These are phyloP conservation scores for Caenorhabditis drosophilae DNA, from an alignment of 2,888 invertebrate species.

Conservation along the genomic window DNA sequence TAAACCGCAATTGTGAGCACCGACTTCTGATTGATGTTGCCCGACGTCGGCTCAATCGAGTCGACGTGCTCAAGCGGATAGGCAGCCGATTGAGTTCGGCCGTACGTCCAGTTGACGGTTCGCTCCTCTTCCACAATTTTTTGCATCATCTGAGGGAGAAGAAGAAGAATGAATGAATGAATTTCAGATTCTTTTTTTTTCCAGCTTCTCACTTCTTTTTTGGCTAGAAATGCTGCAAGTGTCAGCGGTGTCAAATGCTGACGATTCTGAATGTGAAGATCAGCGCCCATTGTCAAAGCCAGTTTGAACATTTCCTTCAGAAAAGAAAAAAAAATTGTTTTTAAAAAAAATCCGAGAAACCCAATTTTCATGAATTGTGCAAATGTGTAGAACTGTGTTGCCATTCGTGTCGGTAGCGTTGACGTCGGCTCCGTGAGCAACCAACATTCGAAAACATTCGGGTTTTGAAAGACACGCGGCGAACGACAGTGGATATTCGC, in stretches of 20 bases:
- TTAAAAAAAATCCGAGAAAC: slow-evolving; percentile 25
- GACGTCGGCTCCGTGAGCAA: slow-evolving; percentile 91
- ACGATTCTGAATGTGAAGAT: slow-evolving; percentile 82
- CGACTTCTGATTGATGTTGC: slow-evolving; percentile 89
- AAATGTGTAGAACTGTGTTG: slow-evolving; percentile 92
- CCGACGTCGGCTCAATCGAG: slow-evolving; percentile 88
- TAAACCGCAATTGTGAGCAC: slow-evolving; percentile 91
- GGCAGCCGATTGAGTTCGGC: slow-evolving; percentile 89
- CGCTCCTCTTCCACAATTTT: slow-evolving; percentile 93
- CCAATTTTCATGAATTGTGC: slow-evolving; percentile 88
- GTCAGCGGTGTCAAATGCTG: slow-evolving; percentile 89
- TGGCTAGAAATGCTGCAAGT: slow-evolving; percentile 72
- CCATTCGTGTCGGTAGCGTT: slow-evolving; percentile 95
- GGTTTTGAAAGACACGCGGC: slow-evolving; percentile 95
- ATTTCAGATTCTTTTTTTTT: not conserved
- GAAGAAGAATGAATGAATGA: not conserved
- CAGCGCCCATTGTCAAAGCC: slow-evolving; percentile 89
- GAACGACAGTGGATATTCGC: slow-evolving; percentile 93
- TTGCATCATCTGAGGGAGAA: slow-evolving; percentile 81
- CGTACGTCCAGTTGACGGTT: slow-evolving; percentile 96
- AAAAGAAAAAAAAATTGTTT: slow-evolving; percentile 1
- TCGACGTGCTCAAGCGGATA: slow-evolving; percentile 88
- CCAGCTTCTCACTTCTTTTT: slow-evolving; percentile 45
- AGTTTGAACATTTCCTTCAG: slow-evolving; percentile 83
- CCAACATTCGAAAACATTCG: slow-evolving; percentile 90